phyloP scores from a whole-genome alignment of 2,888 invertebrate genomes.

The Mechanitis mazaeus region DNA sequence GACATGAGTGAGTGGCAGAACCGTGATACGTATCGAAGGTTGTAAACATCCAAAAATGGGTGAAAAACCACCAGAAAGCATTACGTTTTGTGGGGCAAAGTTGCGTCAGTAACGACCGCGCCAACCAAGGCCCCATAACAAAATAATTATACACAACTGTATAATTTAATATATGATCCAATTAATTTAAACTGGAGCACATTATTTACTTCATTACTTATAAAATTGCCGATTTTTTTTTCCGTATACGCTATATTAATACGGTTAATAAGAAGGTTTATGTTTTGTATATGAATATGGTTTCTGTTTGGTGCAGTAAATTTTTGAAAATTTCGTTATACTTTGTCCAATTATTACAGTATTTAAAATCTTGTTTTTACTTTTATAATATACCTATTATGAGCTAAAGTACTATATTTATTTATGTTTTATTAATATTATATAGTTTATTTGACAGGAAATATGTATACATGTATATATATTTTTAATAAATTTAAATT shows the following conservation, averaged over 20 bases:
- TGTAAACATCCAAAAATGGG: conserved; percentile 64
- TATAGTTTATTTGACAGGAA: too few relatives aligned
- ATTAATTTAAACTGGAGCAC: conserved; percentile 40
- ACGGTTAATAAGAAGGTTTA: conserved; percentile 5
- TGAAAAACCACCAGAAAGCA: conserved; percentile 33
- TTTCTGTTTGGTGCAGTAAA: background rate
- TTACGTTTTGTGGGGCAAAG: conserved; percentile 36
- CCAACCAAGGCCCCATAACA: conserved; percentile 35
- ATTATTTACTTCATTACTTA: conserved; percentile 29
- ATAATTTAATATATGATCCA: conserved; percentile 37
- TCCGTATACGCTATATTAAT: conserved; percentile 1
- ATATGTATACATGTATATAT: too few relatives aligned
- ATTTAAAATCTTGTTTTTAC: too few relatives aligned
- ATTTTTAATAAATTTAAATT: too few relatives aligned
- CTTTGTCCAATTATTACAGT: too few relatives aligned
- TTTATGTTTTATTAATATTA: too few relatives aligned
- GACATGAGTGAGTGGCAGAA: conserved; percentile 60
- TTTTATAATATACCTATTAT: too few relatives aligned
- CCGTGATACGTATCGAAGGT: conserved; percentile 53
- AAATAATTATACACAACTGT: conserved; percentile 35
- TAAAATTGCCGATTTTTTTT: conserved; percentile 25
- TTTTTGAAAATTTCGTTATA: background rate
- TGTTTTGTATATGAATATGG: background rate
- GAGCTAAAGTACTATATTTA: too few relatives aligned
- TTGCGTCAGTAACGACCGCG: conserved; percentile 37